phyloP scores from a whole-genome alignment of 2,888 invertebrate species.

The Polyommatus iphigenia region DNA sequence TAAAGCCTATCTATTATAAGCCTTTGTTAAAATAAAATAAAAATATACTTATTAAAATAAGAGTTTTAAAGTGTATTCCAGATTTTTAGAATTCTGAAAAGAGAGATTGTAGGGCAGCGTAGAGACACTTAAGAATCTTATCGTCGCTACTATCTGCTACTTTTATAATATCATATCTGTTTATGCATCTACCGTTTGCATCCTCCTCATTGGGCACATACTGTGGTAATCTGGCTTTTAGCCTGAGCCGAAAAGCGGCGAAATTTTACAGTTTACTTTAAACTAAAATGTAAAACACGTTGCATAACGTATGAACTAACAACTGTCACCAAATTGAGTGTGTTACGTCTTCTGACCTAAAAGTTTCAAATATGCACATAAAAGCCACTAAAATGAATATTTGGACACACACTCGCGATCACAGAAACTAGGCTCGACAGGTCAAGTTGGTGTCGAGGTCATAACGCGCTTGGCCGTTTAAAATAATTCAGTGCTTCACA shows the following conservation, averaged over 20 bases:
- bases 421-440: neutral
- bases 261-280: neutral
- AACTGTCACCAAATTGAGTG: neutral
- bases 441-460: neutral
- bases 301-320: conserved; percentile 14
- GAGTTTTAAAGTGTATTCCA: no score
- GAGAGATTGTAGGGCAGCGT: no score
- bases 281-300: conserved; percentile 1
- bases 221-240: neutral
- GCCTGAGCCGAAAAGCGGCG: neutral
- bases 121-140: no score
- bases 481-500: neutral
- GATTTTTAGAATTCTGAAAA: no score
- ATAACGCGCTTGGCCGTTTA: neutral
- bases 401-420: neutral
- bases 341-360: neutral
- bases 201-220: no score
- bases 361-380: conserved; percentile 12
- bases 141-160: no score
- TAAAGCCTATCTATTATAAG: no score
- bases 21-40: no score
- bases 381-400: neutral
- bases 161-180: no score
- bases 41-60: no score
- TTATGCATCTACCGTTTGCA: no score